These are phyloP conservation scores for Troides oblongomaculatus DNA, from an alignment of 2,888 invertebrate species.

Conservation along the genomic window DNA sequence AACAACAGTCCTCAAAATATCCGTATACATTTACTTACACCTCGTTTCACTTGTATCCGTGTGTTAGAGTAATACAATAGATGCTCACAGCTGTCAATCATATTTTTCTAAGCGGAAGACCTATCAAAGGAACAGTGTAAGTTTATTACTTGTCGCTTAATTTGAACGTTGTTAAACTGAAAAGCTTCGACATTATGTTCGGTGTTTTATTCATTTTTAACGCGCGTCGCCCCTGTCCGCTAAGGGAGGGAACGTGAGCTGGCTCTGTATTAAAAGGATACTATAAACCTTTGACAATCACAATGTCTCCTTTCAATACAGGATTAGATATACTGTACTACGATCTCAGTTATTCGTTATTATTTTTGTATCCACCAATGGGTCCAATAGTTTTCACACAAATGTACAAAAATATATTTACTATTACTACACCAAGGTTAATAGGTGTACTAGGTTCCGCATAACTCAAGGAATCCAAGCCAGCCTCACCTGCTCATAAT, in stretches of 20 bases:
- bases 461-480: too few relatives aligned
- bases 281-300: slow-evolving; percentile 35
- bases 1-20: too few relatives aligned
- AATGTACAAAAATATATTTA: too few relatives aligned
- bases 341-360: neutral
- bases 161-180: slow-evolving; percentile 39
- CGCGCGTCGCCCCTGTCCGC: slow-evolving; percentile 35
- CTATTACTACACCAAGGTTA: too few relatives aligned
- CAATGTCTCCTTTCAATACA: slow-evolving; percentile 39
- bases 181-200: slow-evolving; percentile 31
- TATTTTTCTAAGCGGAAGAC: slow-evolving; percentile 15
- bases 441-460: too few relatives aligned
- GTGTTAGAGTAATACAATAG: neutral
- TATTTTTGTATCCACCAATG: neutral
- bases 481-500: too few relatives aligned
- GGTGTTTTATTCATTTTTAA: slow-evolving; percentile 40
- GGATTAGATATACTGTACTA: slow-evolving; percentile 7
- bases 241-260: slow-evolving; percentile 38
- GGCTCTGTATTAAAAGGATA: slow-evolving; percentile 39
- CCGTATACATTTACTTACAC: too few relatives aligned
- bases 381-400: too few relatives aligned
- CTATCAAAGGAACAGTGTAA: slow-evolving; percentile 39
- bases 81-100: slow-evolving; percentile 44
- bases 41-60: too few relatives aligned
- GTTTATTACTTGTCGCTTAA: slow-evolving; percentile 46